phyloP scores from a whole-genome alignment of 2,113 vertebrate species.

The Megalops atlanticus region DNA sequence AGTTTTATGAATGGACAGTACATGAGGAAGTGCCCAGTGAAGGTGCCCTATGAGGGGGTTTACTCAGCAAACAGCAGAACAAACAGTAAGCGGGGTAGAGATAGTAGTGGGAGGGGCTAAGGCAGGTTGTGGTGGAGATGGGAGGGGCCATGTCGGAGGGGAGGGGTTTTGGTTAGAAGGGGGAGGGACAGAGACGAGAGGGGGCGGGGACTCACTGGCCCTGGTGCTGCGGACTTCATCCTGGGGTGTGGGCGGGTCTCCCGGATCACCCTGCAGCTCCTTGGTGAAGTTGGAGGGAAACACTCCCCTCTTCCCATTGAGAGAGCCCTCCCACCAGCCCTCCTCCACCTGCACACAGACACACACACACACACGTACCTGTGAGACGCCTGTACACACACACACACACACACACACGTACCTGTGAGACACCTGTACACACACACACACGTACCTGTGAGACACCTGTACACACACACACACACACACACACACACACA shows the following conservation, averaged over 20 bases:
- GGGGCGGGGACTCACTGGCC: slow-evolving; percentile 77
- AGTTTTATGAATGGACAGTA: too few relatives aligned
- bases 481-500: neutral
- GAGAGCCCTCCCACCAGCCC: slow-evolving; percentile 96
- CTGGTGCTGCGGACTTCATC: slow-evolving; percentile 80
- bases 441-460: neutral
- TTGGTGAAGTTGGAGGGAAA: slow-evolving; percentile 99
- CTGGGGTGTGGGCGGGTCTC: slow-evolving; percentile 77
- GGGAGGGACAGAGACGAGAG: neutral
- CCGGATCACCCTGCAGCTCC: slow-evolving; percentile 74
- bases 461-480: neutral
- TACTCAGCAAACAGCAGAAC: neutral
- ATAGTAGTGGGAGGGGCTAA: neutral
- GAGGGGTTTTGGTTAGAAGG: neutral
- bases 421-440: too few relatives aligned
- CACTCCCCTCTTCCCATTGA: slow-evolving; percentile 92
- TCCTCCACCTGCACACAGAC: slow-evolving; percentile 84
- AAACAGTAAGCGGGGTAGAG: neutral
- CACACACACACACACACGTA: slow-evolving; percentile 1
- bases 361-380: neutral
- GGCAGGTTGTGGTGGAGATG: neutral
- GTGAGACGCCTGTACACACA: too few relatives aligned
- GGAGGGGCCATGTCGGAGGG: neutral
- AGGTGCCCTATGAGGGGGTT: too few relatives aligned
- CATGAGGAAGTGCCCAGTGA: too few relatives aligned